These are phyloP conservation scores for Drosophila jambulina DNA, from an alignment of 1,140 invertebrate species.

Conservation along the genomic window DNA sequence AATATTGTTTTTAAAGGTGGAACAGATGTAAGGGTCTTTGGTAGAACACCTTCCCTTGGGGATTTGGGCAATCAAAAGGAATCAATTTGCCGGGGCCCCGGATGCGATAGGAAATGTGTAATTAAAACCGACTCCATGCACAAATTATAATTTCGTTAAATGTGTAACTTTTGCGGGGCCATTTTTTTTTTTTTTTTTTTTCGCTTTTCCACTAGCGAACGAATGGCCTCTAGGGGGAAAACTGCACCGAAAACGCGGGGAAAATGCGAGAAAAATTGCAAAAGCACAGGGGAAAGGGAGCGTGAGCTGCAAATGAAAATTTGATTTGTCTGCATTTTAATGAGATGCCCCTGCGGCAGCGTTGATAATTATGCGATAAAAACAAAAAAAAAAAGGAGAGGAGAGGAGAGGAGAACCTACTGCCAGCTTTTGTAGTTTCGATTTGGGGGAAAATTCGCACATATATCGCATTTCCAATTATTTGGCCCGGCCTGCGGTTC, in stretches of 20 bases:
- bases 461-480: constrained; percentile 16
- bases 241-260: constrained; percentile 6
- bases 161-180: constrained; percentile 30
- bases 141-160: constrained; percentile 57
- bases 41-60: constrained; percentile 49
- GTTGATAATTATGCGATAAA: constrained; percentile 65
- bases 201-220: background rate
- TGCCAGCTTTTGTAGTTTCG: constrained; percentile 27
- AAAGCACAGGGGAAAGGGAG: background rate
- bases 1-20: no score
- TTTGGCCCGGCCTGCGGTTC: constrained; percentile 15
- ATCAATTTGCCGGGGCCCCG: constrained; percentile 57
- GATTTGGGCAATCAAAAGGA: constrained; percentile 65
- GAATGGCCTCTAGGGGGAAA: background rate
- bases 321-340: constrained; percentile 78
- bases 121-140: constrained; percentile 62
- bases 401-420: background rate
- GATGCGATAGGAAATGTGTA: constrained; percentile 57
- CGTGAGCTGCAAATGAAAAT: constrained; percentile 54
- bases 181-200: background rate
- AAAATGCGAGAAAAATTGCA: constrained; percentile 23
- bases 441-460: constrained; percentile 5
- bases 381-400: background rate
- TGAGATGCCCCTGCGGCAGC: constrained; percentile 59
- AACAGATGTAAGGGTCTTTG: no score